Evolutionary conservation across 2,888 invertebrate genomes (phyloP).

Genomic region (Drosophila histrio): DNA sequence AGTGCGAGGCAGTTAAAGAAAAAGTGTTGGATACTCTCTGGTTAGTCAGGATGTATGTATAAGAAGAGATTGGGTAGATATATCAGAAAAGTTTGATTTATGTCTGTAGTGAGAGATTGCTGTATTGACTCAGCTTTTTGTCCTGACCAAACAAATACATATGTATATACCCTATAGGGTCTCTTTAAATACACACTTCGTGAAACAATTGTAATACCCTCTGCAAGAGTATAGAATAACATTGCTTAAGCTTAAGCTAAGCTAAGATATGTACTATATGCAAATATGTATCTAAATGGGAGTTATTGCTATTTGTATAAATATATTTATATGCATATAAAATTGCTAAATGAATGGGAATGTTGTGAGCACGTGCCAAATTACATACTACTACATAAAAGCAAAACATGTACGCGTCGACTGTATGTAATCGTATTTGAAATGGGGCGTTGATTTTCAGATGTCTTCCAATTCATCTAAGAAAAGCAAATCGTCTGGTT

Average conservation of each 20-base stretch:
- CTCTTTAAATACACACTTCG: no score
- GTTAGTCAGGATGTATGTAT: no score
- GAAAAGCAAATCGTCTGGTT: conserved; percentile 77
- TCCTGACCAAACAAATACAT: no score
- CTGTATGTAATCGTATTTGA: conserved; percentile 26
- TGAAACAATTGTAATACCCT: background rate
- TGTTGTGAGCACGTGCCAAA: background rate
- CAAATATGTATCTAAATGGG: background rate
- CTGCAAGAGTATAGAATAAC: background rate
- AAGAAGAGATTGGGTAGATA: no score
- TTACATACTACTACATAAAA: no score
- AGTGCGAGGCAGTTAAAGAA: no score
- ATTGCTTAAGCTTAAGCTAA: conserved; percentile 6
- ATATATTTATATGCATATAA: background rate
- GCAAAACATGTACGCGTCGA: no score
- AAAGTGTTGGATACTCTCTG: no score
- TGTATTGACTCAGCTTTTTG: no score
- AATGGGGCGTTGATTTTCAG: conserved; percentile 59
- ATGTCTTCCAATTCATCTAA: conserved; percentile 77
- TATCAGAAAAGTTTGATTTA: no score
- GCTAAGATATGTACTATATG: conserved; percentile 6
- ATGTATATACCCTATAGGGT: no score
- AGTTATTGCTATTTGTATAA: conserved; percentile 1
- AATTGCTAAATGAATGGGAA: background rate
- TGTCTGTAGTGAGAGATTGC: no score